These are phyloP conservation scores for Gari tellinella DNA, from an alignment of 2,888 invertebrate genomes.

Conservation along the genomic window DNA sequence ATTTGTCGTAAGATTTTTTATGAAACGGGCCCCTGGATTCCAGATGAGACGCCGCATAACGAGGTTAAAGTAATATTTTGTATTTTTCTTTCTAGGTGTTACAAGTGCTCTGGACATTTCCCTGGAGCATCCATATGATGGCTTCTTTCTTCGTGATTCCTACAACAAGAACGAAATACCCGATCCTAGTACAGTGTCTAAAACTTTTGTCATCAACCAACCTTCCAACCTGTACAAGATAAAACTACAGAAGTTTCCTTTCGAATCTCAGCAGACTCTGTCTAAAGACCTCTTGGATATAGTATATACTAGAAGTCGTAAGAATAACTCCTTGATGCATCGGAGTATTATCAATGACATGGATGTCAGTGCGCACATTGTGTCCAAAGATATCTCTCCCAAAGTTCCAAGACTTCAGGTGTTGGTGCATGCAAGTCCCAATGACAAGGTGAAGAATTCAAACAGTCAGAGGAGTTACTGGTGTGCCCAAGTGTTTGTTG, in stretches of 20 bases:
- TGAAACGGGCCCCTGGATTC: too few relatives aligned
- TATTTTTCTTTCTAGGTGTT: slow-evolving; percentile 62
- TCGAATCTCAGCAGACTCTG: slow-evolving; percentile 95
- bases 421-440: slow-evolving; percentile 91
- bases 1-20: too few relatives aligned
- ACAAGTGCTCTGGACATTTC: slow-evolving; percentile 74
- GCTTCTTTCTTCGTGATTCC: slow-evolving; percentile 85
- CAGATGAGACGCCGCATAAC: too few relatives aligned
- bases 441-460: slow-evolving; percentile 31
- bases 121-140: slow-evolving; percentile 79
- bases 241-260: slow-evolving; percentile 96
- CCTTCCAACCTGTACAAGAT: slow-evolving; percentile 96
- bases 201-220: slow-evolving; percentile 96
- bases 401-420: slow-evolving; percentile 96
- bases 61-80: background rate
- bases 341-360: slow-evolving; percentile 83
- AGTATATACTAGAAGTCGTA: slow-evolving; percentile 42
- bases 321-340: slow-evolving; percentile 59
- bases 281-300: slow-evolving; percentile 54
- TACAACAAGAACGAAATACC: slow-evolving; percentile 72
- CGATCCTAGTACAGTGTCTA: slow-evolving; percentile 87
- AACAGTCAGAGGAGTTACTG: slow-evolving; percentile 54
- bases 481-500: slow-evolving; percentile 82
- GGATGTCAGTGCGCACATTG: slow-evolving; percentile 97
- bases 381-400: slow-evolving; percentile 93